Percentiles rank a stretch among this genome's conserved stretches.
phyloP scores from a whole-genome alignment of 2,888 invertebrate genomes.

The Parthenolecanium corni region DNA sequence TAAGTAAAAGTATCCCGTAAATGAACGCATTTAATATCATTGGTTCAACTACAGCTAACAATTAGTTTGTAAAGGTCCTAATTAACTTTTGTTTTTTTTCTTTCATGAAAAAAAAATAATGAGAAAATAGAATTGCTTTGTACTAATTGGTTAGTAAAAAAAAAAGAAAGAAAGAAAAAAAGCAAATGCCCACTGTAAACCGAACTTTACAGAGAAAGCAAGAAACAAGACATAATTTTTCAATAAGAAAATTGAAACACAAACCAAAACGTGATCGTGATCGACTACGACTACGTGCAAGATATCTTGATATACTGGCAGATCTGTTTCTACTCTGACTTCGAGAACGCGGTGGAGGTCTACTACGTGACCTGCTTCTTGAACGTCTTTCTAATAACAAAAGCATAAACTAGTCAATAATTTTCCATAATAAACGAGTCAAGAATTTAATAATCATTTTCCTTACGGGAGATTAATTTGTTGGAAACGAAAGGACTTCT shows the following conservation, averaged over 20 bases:
- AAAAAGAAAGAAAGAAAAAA: too few relatives aligned
- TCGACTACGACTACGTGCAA: constrained; percentile 1
- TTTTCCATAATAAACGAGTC: neutral
- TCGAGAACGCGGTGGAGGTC: constrained; percentile 8
- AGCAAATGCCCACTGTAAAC: too few relatives aligned
- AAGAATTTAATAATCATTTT: neutral
- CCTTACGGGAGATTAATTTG: constrained; percentile 7
- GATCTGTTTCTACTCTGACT: constrained; percentile 14
- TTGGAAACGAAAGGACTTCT: constrained; percentile 15
- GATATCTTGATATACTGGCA: neutral
- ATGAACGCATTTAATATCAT: too few relatives aligned
- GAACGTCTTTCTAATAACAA: constrained; percentile 1
- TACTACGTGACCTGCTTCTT: constrained; percentile 13
- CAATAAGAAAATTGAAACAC: neutral
- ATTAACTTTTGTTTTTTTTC: too few relatives aligned
- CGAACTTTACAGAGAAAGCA: too few relatives aligned
- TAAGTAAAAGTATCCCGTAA: too few relatives aligned
- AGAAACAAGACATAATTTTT: neutral
- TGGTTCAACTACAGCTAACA: too few relatives aligned
- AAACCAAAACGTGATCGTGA: constrained; percentile 12
- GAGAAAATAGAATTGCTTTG: too few relatives aligned
- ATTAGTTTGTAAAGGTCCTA: too few relatives aligned
- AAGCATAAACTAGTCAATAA: neutral
- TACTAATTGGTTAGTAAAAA: too few relatives aligned
- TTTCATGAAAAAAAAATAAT: too few relatives aligned